Conservation (phyloP, 2,888 invertebrate genomes). For the Tinea semifulvella region DNA sequence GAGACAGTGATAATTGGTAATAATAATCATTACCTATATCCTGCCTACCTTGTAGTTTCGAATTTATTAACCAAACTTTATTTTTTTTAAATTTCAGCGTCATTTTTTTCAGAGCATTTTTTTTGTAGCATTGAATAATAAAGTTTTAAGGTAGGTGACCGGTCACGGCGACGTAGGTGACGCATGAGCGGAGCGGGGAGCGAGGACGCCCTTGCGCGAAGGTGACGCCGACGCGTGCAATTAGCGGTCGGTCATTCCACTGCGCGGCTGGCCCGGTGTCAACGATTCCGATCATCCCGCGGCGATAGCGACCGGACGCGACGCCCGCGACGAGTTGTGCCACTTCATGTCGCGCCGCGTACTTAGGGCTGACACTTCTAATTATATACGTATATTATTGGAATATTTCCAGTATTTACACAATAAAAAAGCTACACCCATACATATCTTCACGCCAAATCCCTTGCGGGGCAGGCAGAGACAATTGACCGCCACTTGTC, state of each 20-base stretch:
- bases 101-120: background rate
- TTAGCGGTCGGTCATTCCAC: constrained; percentile 57
- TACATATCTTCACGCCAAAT: too few species aligned
- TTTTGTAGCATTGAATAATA: background rate
- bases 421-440: too few species aligned
- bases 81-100: background rate
- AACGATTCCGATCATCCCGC: constrained; percentile 59
- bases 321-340: constrained; percentile 38
- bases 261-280: constrained; percentile 49
- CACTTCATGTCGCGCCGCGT: constrained; percentile 23
- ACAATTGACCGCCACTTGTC: too few species aligned
- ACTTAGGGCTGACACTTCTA: constrained; percentile 18
- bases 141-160: constrained; percentile 9
- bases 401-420: too few species aligned
- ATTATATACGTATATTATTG: too few species aligned
- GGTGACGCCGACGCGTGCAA: constrained; percentile 50
- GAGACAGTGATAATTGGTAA: too few species aligned
- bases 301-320: constrained; percentile 44
- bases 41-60: too few species aligned
- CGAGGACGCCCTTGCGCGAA: constrained; percentile 52
- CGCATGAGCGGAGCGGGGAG: constrained; percentile 27
- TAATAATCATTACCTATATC: too few species aligned
- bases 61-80: too few species aligned
- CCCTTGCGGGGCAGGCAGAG: too few species aligned
- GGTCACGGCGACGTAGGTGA: constrained; percentile 1